Base-by-base conservation (phyloP, 2,888 invertebrate genomes). In the Fabriciana adippe region DNA sequence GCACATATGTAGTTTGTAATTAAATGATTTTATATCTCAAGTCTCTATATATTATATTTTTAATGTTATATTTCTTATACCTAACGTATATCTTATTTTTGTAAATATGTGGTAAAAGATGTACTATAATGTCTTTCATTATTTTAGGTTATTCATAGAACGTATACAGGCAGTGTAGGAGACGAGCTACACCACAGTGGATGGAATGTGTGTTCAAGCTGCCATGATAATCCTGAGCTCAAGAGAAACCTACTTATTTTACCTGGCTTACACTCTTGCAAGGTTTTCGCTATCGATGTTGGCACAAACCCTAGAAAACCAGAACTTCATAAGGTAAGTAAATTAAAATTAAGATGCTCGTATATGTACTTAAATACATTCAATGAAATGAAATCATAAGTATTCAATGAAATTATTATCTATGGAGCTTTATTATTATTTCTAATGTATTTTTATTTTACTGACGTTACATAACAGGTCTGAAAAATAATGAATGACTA, bases 131-230 rank as follows among this genome's bases (percentile, higher is more conserved):
- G 14, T 8, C 21, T 16, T 21, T 60, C 6, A 31, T 18, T 31
- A 50, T 57, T 55, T 26, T 26, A 99, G 99, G 95, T 99, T 5
- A 95, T 99, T 55, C 96, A 97, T 82, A 96, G 98, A 21, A 94
- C 98, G 0, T 94, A 95, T 77, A 96, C 98, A 78, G 96, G 96
- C 11, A 87, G 95, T 71, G 86, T 93, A 4, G 96, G 95, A 0
- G 97, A 99, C 79, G 99, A 99, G 84, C 88, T 99, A 0, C 99
- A 99, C 83, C 99, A 99, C 83, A 96, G 96, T 54, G 99, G 99
- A 0, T 99, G 99, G 99, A 99, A 99, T 83, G 95, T 97, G 0
- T 99, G 99, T 85, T 98, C 98, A 75, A 98, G 98, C 85, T 99
- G 99, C 84, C 94, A 96, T 83, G 87, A 89, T 62, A 86, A 87